A percentile compares a stretch with the other conserved stretches of the same genome.
Conservation (phyloP, 2,888 invertebrate species). For the Agonopterix subpropinquella region DNA sequence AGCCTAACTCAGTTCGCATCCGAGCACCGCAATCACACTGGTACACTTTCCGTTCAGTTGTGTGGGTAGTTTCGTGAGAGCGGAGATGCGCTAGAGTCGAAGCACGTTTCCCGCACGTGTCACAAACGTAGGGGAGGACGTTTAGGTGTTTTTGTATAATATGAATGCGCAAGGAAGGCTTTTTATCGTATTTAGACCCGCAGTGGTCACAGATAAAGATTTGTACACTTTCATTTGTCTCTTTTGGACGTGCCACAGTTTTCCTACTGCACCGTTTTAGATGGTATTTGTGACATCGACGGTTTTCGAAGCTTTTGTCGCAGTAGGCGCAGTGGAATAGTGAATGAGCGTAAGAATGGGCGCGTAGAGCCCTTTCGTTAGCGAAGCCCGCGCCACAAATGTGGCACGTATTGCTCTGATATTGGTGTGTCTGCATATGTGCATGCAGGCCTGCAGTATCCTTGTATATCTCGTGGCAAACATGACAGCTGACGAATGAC, state of each 20-base stretch:
- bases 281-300: conserved; percentile 48
- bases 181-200: conserved; percentile 43
- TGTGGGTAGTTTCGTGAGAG: conserved; percentile 46
- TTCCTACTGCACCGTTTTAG: conserved; percentile 28
- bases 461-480: conserved; percentile 40
- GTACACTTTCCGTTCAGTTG: conserved; percentile 31
- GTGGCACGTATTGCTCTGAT: conserved; percentile 26
- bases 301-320: conserved; percentile 43
- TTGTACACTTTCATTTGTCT: neutral
- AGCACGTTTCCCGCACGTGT: conserved; percentile 51
- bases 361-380: conserved; percentile 39
- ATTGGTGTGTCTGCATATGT: conserved; percentile 31
- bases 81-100: conserved; percentile 47
- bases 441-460: conserved; percentile 12
- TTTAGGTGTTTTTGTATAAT: conserved; percentile 58
- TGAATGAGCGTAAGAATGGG: conserved; percentile 46
- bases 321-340: conserved; percentile 46
- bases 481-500: conserved; percentile 23
- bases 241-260: neutral
- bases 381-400: conserved; percentile 41
- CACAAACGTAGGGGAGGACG: conserved; percentile 47
- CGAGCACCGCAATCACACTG: conserved; percentile 52
- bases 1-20: conserved; percentile 44
- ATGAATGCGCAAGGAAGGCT: conserved; percentile 52
- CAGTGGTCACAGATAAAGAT: conserved; percentile 49